A percentile compares a stretch with the other conserved stretches of the same genome.
These are phyloP conservation scores for Blastobasis adustella DNA, from an alignment of 2,888 invertebrate genomes.

Conservation along the genomic window DNA sequence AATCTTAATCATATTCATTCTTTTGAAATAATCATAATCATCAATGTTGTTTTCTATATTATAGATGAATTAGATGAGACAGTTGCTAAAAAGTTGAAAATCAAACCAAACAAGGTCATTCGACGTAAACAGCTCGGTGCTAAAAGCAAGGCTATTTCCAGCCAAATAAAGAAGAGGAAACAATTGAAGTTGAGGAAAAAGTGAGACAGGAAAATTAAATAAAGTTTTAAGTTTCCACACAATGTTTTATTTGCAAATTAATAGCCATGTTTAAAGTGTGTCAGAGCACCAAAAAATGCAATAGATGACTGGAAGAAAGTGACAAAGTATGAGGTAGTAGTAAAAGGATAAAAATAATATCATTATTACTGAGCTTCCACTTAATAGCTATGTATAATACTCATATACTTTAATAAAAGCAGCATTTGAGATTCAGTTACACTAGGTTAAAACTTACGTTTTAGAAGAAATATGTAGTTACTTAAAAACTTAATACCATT, in stretches of 20 bases:
- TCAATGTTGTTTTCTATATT: constrained; percentile 12
- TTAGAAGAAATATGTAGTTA: too few species aligned
- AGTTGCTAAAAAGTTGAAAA: constrained; percentile 33
- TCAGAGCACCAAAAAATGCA: too few species aligned
- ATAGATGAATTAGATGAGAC: constrained; percentile 40
- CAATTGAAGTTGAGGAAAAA: constrained; percentile 53
- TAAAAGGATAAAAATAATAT: background rate
- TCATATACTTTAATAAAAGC: too few species aligned
- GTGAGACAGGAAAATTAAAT: constrained; percentile 24
- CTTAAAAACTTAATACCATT: too few species aligned
- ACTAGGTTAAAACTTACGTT: too few species aligned
- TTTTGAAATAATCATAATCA: background rate
- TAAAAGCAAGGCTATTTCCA: constrained; percentile 61
- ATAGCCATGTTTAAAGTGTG: too few species aligned
- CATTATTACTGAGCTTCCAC: too few species aligned
- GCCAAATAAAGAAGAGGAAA: constrained; percentile 64
- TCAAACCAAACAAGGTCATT: constrained; percentile 59
- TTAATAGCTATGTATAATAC: too few species aligned
- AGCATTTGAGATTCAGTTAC: too few species aligned
- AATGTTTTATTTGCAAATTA: constrained; percentile 15
- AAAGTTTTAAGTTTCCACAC: constrained; percentile 19
- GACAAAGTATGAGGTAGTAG: background rate
- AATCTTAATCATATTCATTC: too few species aligned
- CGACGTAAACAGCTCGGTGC: constrained; percentile 65
- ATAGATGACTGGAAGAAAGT: too few species aligned